Evolutionary conservation across 2,888 invertebrate genomes (phyloP).

Genomic region (Eristalis tenax): DNA sequence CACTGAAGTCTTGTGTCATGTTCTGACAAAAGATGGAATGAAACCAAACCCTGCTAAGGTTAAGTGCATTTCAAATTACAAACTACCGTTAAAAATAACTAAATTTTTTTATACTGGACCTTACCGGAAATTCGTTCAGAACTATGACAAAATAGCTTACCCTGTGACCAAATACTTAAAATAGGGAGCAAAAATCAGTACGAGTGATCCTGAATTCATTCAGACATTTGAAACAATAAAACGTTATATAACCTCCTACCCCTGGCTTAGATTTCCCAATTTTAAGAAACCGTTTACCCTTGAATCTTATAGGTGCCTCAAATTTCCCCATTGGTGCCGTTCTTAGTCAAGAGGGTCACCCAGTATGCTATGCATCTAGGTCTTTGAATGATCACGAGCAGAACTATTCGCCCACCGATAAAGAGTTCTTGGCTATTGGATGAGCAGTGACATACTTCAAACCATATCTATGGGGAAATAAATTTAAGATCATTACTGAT

Average conservation of each 20-base stretch:
- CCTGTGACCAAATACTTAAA: background rate
- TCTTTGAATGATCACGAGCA: slow-evolving; percentile 18
- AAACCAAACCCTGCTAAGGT: background rate
- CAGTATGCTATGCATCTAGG: background rate
- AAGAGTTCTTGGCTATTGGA: too few relatives aligned
- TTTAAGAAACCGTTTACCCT: slow-evolving; percentile 31
- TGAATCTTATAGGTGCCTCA: background rate
- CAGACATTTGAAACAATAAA: background rate
- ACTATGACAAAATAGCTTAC: background rate
- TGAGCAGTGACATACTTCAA: too few relatives aligned
- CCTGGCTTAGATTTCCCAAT: slow-evolving; percentile 22
- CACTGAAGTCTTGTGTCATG: background rate
- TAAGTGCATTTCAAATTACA: background rate
- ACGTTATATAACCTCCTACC: background rate
- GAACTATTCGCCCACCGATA: slow-evolving; percentile 13
- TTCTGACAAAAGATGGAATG: background rate
- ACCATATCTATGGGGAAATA: too few relatives aligned
- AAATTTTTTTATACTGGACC: background rate
- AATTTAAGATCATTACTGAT: too few relatives aligned
- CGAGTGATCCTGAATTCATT: background rate
- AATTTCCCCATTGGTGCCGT: slow-evolving; percentile 13
- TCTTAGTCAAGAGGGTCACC: background rate
- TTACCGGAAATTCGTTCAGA: background rate
- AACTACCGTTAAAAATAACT: background rate
- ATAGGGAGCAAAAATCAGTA: too few relatives aligned